phyloP scores from a whole-genome alignment of 2,888 invertebrate species.

The Drosophila engyochracea region DNA sequence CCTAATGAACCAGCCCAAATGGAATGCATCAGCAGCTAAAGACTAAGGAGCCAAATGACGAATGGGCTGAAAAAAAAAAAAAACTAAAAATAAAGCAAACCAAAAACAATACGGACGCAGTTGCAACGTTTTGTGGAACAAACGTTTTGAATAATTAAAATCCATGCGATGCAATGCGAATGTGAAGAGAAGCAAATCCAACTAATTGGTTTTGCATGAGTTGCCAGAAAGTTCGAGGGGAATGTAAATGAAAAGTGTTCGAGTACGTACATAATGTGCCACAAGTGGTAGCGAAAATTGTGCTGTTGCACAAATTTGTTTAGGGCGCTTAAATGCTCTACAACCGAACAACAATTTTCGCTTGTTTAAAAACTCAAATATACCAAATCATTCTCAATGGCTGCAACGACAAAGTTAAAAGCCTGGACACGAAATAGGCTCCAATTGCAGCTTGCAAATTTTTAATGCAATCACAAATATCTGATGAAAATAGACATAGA shows the following conservation, averaged over 20 bases:
- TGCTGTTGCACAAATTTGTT: conserved; percentile 42
- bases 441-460: conserved; percentile 2
- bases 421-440: conserved; percentile 2
- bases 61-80: background rate
- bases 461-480: conserved; percentile 17
- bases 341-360: conserved; percentile 33
- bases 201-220: conserved; percentile 82
- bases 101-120: conserved; percentile 35
- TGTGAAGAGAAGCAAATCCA: conserved; percentile 73
- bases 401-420: conserved; percentile 2
- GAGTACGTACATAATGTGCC: conserved; percentile 40
- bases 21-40: conserved; percentile 52
- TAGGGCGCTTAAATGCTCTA: conserved; percentile 30
- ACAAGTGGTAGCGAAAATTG: conserved; percentile 52
- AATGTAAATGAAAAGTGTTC: background rate
- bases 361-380: conserved; percentile 32
- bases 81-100: background rate
- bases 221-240: conserved; percentile 36
- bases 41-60: conserved; percentile 29
- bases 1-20: conserved; percentile 30
- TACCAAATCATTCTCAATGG: conserved; percentile 5
- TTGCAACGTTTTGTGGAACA: conserved; percentile 53
- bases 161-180: conserved; percentile 50
- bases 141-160: conserved; percentile 58
- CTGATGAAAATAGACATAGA: conserved; percentile 11